A percentile compares a stretch with the other conserved stretches of the same genome.
These are phyloP conservation scores for Benitochromis conjunctus DNA, from an alignment of 2,113 vertebrate species.

Conservation along the genomic window DNA sequence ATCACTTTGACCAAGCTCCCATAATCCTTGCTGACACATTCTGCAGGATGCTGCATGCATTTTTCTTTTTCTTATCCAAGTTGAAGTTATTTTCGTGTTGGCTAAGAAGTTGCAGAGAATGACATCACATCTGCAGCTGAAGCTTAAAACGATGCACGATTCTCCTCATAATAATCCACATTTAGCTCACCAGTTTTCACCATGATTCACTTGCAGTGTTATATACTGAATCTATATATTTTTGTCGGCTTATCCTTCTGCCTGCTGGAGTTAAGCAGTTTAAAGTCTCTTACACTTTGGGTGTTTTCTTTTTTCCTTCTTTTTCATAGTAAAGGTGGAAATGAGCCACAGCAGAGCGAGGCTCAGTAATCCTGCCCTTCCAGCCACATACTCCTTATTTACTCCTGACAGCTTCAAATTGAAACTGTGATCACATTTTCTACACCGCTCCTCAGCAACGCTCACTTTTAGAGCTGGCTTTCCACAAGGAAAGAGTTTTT, in stretches of 20 bases:
- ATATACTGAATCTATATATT: not conserved
- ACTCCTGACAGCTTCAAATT: slow-evolving; percentile 66
- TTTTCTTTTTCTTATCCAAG: not conserved
- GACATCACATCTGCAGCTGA: slow-evolving; percentile 32
- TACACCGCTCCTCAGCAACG: slow-evolving; percentile 30
- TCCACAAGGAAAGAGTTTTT: not conserved
- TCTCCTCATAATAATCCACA: not conserved
- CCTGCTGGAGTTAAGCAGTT: slow-evolving; percentile 31
- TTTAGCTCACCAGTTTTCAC: not conserved
- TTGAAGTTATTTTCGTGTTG: slow-evolving; percentile 36
- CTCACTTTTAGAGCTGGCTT: slow-evolving; percentile 4
- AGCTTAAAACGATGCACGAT: not conserved
- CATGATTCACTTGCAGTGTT: not conserved
- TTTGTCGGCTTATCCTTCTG: slow-evolving; percentile 9
- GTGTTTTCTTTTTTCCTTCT: not conserved
- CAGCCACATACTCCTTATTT: slow-evolving; percentile 53
- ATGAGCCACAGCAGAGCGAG: slow-evolving; percentile 34
- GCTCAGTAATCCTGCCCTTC: slow-evolving; percentile 50
- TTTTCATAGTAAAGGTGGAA: slow-evolving; percentile 39
- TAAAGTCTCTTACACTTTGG: slow-evolving; percentile 11
- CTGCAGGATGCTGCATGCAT: not conserved
- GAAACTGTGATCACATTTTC: slow-evolving; percentile 70
- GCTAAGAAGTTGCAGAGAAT: slow-evolving; percentile 32
- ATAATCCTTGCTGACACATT: slow-evolving; percentile 37
- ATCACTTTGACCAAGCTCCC: not conserved